These are phyloP conservation scores for Helicolenus hilgendorfi DNA, from an alignment of 2,797 vertebrate genomes.

Conservation along the genomic window DNA sequence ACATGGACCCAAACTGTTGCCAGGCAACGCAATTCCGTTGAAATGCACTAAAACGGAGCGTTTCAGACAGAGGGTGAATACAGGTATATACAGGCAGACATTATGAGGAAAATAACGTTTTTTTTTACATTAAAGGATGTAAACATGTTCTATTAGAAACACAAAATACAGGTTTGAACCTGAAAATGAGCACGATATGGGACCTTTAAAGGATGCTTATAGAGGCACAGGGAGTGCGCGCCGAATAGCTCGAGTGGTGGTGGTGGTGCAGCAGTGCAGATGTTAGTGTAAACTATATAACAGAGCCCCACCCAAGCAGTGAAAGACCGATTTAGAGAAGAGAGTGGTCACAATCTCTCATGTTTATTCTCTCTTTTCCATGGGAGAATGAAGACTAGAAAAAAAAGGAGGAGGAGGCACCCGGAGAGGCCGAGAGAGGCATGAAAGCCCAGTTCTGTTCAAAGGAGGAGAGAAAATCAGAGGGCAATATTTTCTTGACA, in stretches of 20 bases:
- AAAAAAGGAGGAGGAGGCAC: conserved; percentile 26
- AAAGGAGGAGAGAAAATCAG: conserved; percentile 71
- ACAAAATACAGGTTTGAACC: too few species aligned
- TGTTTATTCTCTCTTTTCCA: conserved; percentile 62
- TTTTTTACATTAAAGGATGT: too few species aligned
- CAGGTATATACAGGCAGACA: too few species aligned
- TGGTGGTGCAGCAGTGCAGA: conserved; percentile 46
- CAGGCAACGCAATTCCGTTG: too few species aligned
- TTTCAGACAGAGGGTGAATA: too few species aligned
- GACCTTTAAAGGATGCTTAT: not conserved
- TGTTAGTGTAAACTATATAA: conserved; percentile 44
- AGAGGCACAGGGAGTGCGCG: not conserved
- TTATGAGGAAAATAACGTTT: too few species aligned
- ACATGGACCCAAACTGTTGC: too few species aligned
- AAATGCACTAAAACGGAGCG: too few species aligned
- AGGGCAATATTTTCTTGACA: conserved; percentile 85
- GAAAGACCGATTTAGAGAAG: conserved; percentile 65
- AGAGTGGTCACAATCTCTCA: conserved; percentile 44
- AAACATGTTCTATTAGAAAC: too few species aligned
- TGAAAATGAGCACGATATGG: too few species aligned
- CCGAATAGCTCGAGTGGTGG: not conserved
- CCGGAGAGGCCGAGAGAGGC: conserved; percentile 13
- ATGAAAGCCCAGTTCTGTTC: conserved; percentile 83
- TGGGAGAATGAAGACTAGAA: conserved; percentile 44
- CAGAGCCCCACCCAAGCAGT: conserved; percentile 66